A percentile compares a stretch with the other conserved stretches of the same genome.
Conservation (phyloP, 2,888 invertebrate species). For the Nyleta sp. region DNA sequence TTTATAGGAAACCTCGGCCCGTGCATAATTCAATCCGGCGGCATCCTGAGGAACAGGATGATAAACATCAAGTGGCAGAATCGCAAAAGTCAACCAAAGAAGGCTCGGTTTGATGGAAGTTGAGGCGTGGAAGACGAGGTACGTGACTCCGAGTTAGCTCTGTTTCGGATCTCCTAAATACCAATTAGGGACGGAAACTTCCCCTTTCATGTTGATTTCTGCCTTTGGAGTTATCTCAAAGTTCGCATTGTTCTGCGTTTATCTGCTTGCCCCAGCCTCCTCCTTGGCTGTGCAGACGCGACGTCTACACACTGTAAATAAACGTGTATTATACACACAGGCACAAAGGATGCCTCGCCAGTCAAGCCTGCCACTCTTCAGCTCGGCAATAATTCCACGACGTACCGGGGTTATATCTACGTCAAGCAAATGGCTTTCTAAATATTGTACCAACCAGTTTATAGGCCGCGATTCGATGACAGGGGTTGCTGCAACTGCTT, state of each 20-base stretch:
- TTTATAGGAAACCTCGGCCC: conserved; percentile 73
- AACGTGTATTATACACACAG: conserved; percentile 48
- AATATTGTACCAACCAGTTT: conserved; percentile 72
- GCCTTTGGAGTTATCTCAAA: conserved; percentile 78
- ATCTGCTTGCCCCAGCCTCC: conserved; percentile 64
- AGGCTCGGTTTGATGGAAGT: conserved; percentile 61
- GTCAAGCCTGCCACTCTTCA: conserved; percentile 71
- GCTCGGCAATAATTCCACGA: conserved; percentile 74
- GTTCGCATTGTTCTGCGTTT: conserved; percentile 79
- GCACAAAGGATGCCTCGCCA: conserved; percentile 49
- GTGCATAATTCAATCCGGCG: conserved; percentile 75
- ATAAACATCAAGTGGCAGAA: conserved; percentile 76
- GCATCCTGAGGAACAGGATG: conserved; percentile 73
- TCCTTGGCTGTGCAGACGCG: conserved; percentile 56
- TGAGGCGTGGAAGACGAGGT: conserved; percentile 65
- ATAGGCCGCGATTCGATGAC: conserved; percentile 65
- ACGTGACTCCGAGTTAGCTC: conserved; percentile 72
- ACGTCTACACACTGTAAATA: conserved; percentile 60
- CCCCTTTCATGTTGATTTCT: conserved; percentile 81
- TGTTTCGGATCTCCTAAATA: conserved; percentile 81
- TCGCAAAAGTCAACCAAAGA: conserved; percentile 69
- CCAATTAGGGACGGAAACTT: conserved; percentile 81
- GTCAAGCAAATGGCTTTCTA: conserved; percentile 70
- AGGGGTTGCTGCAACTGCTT: conserved; percentile 56
- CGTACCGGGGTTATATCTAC: conserved; percentile 68